Evolutionary conservation across 2,113 vertebrate genomes (phyloP), one percentile per base, ranked within the genome.

Genomic region (Zosterops pallidus): DNA sequence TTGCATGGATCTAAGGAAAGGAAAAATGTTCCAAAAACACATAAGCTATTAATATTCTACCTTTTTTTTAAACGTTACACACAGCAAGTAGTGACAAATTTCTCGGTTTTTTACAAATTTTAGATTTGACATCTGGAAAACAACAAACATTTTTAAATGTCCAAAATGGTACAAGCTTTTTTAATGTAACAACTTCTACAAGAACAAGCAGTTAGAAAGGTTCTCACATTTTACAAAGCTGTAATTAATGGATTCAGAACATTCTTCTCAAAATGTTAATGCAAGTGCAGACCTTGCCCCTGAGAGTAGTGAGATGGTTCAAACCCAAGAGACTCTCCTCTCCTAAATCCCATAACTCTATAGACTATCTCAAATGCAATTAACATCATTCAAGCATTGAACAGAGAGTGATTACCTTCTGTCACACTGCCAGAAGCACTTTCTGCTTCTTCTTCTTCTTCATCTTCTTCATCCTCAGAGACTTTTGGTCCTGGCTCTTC

Each of bases 401-500:
- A 59, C 21, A 42, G 24, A 82, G 94, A 84, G 47, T 21, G 41
- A 37, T 74, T 79, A 98, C 98, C 98, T 97, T 90, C 74, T 72
- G 79, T 21, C 71, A 62, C 90, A 42, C 24, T 64, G 62, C 12
- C 17, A 72, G 92, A 78, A 39, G 49, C 22, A 7, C 14, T n/a
- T 28, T 88, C 98, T 25, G 75, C 97, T 56, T 68, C 81, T 59
- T 94, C 97, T 33, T 93, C 44, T 44, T 46, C 44, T 21, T 46
- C 44, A 46, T 49, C 83, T 28, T 86, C 90, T 44, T 97, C 96
- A 21, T 98, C 97, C 53, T 98, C 98, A 8, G 97, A 97, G 12
- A 96, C 89, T 53, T 95, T 95, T 11, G 96, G 75, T 65, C 96
- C 95, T 41, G 91, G 93, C 84, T 97, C 88, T 13, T 60, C 87